Percentiles rank a stretch among this genome's conserved stretches.
Conservation (phyloP, 1,140 invertebrate species). For the Drosophila paulistorum region DNA sequence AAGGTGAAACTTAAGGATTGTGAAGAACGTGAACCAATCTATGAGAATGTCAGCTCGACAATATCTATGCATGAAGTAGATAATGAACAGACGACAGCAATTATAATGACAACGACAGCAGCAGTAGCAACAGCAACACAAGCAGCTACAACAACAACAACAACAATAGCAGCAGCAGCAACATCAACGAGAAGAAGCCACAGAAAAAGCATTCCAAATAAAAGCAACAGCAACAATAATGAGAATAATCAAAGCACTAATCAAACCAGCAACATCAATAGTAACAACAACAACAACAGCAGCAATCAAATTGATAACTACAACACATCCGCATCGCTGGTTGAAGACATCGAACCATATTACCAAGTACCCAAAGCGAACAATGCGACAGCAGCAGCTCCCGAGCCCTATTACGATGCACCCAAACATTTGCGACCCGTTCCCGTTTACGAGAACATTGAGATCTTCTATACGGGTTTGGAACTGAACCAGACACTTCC, state of each 20-base stretch:
- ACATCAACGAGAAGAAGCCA: conserved; percentile 40
- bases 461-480: conserved; percentile 84
- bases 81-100: conserved; percentile 66
- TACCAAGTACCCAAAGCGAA: conserved; percentile 79
- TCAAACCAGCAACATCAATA: conserved; percentile 52
- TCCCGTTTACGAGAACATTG: conserved; percentile 86
- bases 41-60: conserved; percentile 78
- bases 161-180: conserved; percentile 6
- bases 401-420: conserved; percentile 80
- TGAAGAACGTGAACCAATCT: conserved; percentile 73
- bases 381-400: background rate
- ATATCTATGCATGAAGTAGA: conserved; percentile 76
- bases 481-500: conserved; percentile 38
- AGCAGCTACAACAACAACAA: conserved; percentile 16
- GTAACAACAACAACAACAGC: conserved; percentile 33
- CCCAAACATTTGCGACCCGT: conserved; percentile 80
- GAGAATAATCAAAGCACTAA: conserved; percentile 71
- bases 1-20: conserved; percentile 12
- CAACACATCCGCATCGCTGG: conserved; percentile 26
- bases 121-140: conserved; percentile 17
- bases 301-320: conserved; percentile 47
- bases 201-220: conserved; percentile 73
- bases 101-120: conserved; percentile 51
- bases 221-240: conserved; percentile 67
- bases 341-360: conserved; percentile 68